phyloP scores from a whole-genome alignment of 2,797 vertebrate species.

The Takifugu rubripes region DNA sequence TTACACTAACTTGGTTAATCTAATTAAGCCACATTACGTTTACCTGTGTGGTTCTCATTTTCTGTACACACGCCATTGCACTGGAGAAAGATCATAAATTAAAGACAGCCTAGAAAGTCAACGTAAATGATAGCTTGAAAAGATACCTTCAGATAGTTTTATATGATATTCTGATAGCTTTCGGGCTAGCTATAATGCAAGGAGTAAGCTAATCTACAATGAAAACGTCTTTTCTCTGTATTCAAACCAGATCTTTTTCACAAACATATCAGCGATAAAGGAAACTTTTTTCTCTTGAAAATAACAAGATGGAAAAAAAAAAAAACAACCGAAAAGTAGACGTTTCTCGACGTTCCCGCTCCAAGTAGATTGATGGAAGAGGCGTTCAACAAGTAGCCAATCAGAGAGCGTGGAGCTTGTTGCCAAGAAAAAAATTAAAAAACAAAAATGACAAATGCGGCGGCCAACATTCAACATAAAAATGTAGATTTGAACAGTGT shows the following conservation, averaged over 20 bases:
- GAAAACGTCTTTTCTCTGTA: no score
- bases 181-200: neutral
- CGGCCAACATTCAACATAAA: neutral
- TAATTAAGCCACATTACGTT: neutral
- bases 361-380: constrained; percentile 15
- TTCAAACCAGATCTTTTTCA: neutral
- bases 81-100: neutral
- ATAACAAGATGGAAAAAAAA: no score
- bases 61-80: constrained; percentile 67
- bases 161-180: neutral
- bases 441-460: neutral
- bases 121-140: neutral
- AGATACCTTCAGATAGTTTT: neutral
- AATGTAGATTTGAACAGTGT: rapidly evolving
- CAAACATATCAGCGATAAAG: neutral
- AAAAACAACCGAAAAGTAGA: no score
- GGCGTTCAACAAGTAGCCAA: constrained; percentile 23
- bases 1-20: neutral
- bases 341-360: constrained; percentile 18
- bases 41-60: constrained; percentile 62
- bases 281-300: no score
- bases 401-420: constrained; percentile 9
- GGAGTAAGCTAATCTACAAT: neutral
- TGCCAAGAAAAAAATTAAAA: rapidly evolving
- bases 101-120: constrained; percentile 2